These are phyloP conservation scores for Rhea pennata DNA, from an alignment of 2,113 vertebrate species.

Conservation along the genomic window DNA sequence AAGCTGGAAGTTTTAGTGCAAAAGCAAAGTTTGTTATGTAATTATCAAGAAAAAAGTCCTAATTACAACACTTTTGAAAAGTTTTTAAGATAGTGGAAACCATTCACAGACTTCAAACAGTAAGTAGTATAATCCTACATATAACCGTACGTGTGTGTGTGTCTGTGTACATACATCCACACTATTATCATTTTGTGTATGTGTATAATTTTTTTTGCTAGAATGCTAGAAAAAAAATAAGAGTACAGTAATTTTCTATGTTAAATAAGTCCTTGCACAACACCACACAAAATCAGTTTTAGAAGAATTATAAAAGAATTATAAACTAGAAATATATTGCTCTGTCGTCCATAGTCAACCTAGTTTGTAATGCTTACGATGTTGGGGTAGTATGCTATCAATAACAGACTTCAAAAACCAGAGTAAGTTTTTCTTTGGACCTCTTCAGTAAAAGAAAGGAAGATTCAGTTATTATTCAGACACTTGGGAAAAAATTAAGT, in stretches of 20 bases:
- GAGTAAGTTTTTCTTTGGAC: background rate
- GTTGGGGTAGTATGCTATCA: background rate
- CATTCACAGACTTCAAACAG: background rate
- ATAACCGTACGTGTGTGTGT: too few species aligned
- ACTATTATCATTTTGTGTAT: too few species aligned
- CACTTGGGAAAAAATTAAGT: background rate
- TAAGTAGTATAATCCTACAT: background rate
- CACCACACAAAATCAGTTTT: background rate
- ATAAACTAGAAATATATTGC: background rate
- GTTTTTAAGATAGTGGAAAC: background rate
- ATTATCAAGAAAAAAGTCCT: background rate
- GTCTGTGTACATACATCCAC: too few species aligned
- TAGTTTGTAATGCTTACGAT: rapidly evolving
- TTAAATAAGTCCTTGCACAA: background rate
- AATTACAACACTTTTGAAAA: background rate
- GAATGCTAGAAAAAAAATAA: background rate
- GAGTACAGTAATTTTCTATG: background rate
- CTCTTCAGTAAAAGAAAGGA: background rate
- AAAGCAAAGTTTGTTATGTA: background rate
- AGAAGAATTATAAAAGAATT: background rate
- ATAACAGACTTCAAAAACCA: background rate
- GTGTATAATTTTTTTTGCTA: background rate
- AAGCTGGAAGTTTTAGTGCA: background rate
- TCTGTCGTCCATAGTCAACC: background rate
- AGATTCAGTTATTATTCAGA: background rate